Base-by-base conservation (phyloP, 2,888 invertebrate genomes). In the Rotaria magnacalcarata region DNA sequence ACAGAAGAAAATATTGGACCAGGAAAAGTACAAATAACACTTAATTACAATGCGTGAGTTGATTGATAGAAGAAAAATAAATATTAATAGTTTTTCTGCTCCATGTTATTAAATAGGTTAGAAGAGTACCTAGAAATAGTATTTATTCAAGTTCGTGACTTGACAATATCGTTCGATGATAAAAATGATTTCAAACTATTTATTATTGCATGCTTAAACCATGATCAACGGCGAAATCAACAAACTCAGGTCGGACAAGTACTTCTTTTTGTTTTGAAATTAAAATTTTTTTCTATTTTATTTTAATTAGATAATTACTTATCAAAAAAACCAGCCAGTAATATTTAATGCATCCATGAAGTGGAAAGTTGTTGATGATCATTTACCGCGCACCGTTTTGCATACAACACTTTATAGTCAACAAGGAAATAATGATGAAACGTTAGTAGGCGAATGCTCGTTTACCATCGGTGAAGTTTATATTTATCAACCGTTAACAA, bases 401-500 rank as follows among this genome's bases (percentile, higher is more conserved):
- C 80, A 80, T 47, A n/a, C 47, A 47, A 47, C n/a, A 14, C 24
- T 80, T 8, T 47, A 80, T n/a, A 2, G 10, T 80, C 43, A 10
- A n/a, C 24, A 47, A 14, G 80, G 47, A n/a, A 80, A 80, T 80
- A 43, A 80, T 47, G 47, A 2, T 24, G 80, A 80, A 24, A 80
- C 1, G 24, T 8, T 80, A 10, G 24, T 80, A 10, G 80, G 80
- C 2, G 80, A 80, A 47, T n/a, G 47, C 19, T 43, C 80, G 14
- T 80, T 80, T 47, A 80, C 43, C 1, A 47, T 80, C n/a, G 80
- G 80, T 8, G 80, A 80, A 80, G 8, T 80, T 24, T 80, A 80
- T n/a, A 80, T 80, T 80, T 80, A 47, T 80, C 80, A 80, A 80
- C 80, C 80, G 47, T 80, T 80, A 80, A 80, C 80, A n/a, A 80